phyloP scores from a whole-genome alignment of 2,113 vertebrate species.

The Malurus alboscapulatus region DNA sequence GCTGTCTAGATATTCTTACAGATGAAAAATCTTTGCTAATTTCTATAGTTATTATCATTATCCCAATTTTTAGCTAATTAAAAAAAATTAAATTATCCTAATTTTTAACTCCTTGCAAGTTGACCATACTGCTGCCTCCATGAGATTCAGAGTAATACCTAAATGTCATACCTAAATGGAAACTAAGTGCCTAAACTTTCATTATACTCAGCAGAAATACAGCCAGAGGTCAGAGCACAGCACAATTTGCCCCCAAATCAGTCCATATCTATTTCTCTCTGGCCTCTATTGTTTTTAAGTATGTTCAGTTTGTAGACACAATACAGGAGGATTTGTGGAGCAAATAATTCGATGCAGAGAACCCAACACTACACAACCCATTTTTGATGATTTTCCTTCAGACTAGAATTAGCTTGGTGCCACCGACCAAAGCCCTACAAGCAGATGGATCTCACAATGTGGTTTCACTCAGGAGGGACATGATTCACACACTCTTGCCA shows the following conservation, averaged over 20 bases:
- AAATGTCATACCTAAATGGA: neutral
- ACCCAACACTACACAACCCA: neutral
- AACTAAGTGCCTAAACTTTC: neutral
- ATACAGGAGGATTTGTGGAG: neutral
- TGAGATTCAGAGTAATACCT: neutral
- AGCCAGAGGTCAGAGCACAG: fast-evolving
- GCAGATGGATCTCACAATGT: neutral
- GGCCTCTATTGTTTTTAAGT: neutral
- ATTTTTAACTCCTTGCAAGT: neutral
- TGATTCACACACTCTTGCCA: neutral
- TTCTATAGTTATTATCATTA: neutral
- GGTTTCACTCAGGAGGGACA: neutral
- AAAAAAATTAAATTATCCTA: too few relatives aligned
- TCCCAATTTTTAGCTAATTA: too few relatives aligned
- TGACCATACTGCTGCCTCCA: neutral
- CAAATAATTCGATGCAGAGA: neutral
- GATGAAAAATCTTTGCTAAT: neutral
- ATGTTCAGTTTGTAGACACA: neutral
- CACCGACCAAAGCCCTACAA: neutral
- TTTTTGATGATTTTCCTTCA: neutral
- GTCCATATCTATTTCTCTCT: neutral
- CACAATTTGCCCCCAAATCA: neutral
- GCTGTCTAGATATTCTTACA: neutral
- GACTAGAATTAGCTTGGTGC: neutral
- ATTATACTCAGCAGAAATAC: neutral